These are phyloP conservation scores for Bimastos eiseni DNA, from an alignment of 2,888 invertebrate species.

Conservation along the genomic window DNA sequence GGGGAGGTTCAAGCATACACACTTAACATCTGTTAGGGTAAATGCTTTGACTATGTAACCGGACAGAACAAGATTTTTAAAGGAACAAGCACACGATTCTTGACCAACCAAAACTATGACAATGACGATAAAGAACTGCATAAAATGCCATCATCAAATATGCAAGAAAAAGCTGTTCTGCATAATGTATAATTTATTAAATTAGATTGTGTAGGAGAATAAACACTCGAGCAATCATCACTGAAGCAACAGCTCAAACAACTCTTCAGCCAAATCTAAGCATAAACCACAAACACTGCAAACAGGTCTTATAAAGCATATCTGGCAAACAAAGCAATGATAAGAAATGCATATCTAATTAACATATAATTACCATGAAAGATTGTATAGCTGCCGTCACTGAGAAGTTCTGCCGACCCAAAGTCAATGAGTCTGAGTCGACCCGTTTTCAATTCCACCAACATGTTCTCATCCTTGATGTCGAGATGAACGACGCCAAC, in stretches of 20 bases:
- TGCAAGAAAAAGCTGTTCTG: not conserved
- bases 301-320: not conserved
- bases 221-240: not conserved
- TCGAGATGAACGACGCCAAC: slow-evolving; percentile 68
- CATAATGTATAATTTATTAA: not conserved
- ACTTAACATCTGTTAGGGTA: no score
- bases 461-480: slow-evolving; percentile 70
- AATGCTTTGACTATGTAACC: no score
- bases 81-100: not conserved
- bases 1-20: no score
- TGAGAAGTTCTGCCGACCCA: slow-evolving; percentile 68
- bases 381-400: slow-evolving; percentile 67
- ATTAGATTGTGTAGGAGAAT: not conserved
- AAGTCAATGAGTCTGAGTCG: slow-evolving; percentile 69
- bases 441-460: slow-evolving; percentile 67
- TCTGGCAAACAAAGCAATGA: not conserved
- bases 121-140: not conserved
- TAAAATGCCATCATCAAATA: not conserved
- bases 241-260: not conserved
- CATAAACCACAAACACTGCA: not conserved
- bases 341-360: not conserved
- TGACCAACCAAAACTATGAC: not conserved
- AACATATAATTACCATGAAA: slow-evolving; percentile 67
- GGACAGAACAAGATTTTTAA: not conserved
- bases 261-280: not conserved